phyloP scores from a whole-genome alignment of 2,113 vertebrate genomes.

The Mus spicilegus region DNA sequence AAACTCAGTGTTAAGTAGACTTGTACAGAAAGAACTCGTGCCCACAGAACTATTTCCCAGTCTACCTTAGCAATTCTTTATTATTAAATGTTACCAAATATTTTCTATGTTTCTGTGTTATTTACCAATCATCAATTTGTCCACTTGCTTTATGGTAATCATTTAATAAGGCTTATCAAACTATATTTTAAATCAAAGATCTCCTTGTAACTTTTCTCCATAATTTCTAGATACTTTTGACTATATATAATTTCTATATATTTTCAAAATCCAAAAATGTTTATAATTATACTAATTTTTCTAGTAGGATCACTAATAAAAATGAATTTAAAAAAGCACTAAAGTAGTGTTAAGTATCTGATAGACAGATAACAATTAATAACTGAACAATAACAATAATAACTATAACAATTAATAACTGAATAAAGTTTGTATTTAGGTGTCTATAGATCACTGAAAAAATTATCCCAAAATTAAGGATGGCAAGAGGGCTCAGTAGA shows the following conservation, averaged over 20 bases:
- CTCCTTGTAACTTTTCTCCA: background rate
- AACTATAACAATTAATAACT: background rate
- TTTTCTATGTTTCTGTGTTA: background rate
- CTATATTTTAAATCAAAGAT: background rate
- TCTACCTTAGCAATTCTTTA: background rate
- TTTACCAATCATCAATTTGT: background rate
- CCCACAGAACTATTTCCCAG: background rate
- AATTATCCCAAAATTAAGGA: background rate
- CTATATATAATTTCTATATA: background rate
- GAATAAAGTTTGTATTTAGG: background rate
- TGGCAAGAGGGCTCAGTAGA: background rate
- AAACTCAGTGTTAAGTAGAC: background rate
- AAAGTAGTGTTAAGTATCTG: background rate
- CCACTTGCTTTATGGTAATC: background rate
- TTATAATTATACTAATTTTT: background rate
- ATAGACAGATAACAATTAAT: background rate
- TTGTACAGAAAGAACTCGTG: background rate
- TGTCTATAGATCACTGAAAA: background rate
- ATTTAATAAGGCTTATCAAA: background rate
- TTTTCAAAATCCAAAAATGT: background rate
- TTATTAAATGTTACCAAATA: background rate
- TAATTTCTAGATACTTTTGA: background rate
- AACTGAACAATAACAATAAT: background rate
- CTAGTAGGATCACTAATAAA: background rate
- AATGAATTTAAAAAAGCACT: background rate